phyloP scores from a whole-genome alignment of 2,113 vertebrate species.

The Dryoscopus gambensis region DNA sequence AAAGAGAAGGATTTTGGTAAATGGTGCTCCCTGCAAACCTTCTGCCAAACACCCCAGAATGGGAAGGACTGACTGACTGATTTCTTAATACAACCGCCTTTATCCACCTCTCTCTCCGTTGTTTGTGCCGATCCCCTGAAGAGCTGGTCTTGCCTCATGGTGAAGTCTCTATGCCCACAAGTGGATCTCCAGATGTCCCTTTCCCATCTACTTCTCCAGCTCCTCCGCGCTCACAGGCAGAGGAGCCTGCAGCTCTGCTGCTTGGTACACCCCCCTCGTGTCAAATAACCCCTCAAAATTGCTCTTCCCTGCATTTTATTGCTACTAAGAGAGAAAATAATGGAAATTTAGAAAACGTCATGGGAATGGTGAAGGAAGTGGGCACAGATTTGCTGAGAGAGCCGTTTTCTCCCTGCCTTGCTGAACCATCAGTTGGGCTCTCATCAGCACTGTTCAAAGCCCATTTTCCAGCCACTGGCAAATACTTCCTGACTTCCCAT shows the following conservation, averaged over 20 bases:
- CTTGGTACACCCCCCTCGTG: fast-evolving
- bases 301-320: neutral
- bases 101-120: neutral
- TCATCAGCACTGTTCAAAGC: neutral
- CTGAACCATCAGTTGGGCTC: neutral
- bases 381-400: neutral
- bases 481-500: neutral
- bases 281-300: neutral
- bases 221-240: fast-evolving
- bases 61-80: neutral
- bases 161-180: neutral
- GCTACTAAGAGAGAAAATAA: neutral
- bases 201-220: neutral
- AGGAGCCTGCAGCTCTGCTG: neutral
- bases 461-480: neutral
- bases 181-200: neutral
- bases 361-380: neutral
- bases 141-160: neutral
- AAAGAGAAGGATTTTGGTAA: neutral
- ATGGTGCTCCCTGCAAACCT: neutral
- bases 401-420: neutral
- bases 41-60: fast-evolving
- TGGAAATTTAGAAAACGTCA: neutral
- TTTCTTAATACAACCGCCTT: neutral
- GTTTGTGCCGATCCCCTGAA: neutral